Evolutionary conservation across 30 jellyfish, hydroid and myxozoan species (phyloP).

Genomic region (Aurelia aurita complex sp. Pacific): DNA sequence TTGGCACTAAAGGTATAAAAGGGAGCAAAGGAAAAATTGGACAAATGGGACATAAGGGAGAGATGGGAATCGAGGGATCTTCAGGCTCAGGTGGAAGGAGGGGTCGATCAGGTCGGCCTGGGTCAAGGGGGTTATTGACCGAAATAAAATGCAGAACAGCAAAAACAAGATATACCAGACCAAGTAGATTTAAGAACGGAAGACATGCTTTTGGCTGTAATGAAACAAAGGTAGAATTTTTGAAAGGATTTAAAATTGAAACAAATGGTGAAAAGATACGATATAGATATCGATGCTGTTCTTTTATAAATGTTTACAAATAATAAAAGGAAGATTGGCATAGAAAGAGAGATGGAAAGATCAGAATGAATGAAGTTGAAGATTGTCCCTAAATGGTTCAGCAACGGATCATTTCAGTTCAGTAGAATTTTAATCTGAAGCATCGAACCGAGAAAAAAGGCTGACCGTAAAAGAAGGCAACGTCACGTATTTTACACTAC

Average conservation of each 20-base stretch:
- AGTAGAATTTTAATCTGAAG: too few species aligned
- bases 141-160: constrained; percentile 57
- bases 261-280: constrained; percentile 72
- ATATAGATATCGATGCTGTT: constrained; percentile 72
- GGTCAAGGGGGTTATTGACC: constrained; percentile 77
- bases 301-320: constrained; percentile 43
- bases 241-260: constrained; percentile 74
- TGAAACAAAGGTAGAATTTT: constrained; percentile 60
- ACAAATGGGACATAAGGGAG: constrained; percentile 76
- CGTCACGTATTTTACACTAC: neutral
- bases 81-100: constrained; percentile 74
- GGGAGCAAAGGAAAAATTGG: constrained; percentile 84
- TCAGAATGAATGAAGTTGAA: too few species aligned
- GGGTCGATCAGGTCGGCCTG: constrained; percentile 96
- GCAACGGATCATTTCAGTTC: too few species aligned
- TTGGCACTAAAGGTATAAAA: constrained; percentile 35
- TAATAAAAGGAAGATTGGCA: neutral
- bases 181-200: constrained; percentile 59
- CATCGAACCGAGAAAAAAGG: too few species aligned
- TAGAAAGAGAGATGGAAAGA: neutral
- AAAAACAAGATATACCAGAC: constrained; percentile 51
- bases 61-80: constrained; percentile 72
- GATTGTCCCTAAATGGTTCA: too few species aligned
- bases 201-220: constrained; percentile 60
- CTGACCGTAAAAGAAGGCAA: too few species aligned